A percentile compares a stretch with the other conserved stretches of the same genome.
phyloP scores from a whole-genome alignment of 2,113 vertebrate species.

The Cyphomyrus discorhynchus region DNA sequence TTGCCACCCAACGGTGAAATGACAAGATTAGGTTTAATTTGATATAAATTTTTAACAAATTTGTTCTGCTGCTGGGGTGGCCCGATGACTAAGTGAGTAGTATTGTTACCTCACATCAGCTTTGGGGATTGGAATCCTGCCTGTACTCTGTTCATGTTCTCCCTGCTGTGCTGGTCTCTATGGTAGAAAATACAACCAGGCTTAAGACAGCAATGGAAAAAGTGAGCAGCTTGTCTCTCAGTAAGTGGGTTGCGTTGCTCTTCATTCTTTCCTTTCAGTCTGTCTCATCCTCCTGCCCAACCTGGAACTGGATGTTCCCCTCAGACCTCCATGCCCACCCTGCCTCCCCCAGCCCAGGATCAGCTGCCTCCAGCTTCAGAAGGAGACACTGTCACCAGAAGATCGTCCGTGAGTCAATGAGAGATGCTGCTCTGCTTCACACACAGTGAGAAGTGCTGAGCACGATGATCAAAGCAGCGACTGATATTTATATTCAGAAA shows the following conservation, averaged over 20 bases:
- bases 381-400: conserved; percentile 38
- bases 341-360: conserved; percentile 29
- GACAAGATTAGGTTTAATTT: not conserved
- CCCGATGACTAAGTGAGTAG: not conserved
- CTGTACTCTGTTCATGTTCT: not conserved
- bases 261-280: conserved; percentile 31
- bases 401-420: not conserved
- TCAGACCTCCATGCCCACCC: conserved; percentile 30
- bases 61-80: not conserved
- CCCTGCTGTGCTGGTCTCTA: not conserved
- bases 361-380: conserved; percentile 25
- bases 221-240: not conserved
- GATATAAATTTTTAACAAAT: not conserved
- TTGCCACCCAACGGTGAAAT: not conserved
- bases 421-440: not conserved
- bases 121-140: not conserved
- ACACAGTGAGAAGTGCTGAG: not conserved
- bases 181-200: not conserved
- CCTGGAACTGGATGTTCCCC: conserved; percentile 50
- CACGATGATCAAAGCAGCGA: not conserved
- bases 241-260: not conserved
- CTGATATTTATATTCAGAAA: not conserved
- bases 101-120: not conserved
- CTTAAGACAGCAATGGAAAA: not conserved
- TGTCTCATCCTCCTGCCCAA: conserved; percentile 29